phyloP scores from a whole-genome alignment of 2,113 vertebrate genomes.

The Phalacrocorax pelagicus region DNA sequence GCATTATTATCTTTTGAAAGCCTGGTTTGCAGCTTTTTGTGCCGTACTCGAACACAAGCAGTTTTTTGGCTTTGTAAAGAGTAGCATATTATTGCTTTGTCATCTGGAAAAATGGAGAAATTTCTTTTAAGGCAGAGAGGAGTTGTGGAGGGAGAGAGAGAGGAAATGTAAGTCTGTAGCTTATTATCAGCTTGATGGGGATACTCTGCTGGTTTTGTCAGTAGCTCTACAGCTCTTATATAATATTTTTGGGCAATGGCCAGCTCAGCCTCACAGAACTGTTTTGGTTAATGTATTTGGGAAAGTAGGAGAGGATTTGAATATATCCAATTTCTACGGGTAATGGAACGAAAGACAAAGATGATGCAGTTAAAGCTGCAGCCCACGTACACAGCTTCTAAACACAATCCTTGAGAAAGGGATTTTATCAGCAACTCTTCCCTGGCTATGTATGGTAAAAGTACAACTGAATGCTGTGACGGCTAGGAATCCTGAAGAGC shows the following conservation, averaged over 20 bases:
- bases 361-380: neutral
- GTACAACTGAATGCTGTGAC: neutral
- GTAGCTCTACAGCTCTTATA: slow-evolving; percentile 1
- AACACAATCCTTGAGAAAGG: neutral
- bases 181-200: neutral
- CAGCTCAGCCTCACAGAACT: neutral
- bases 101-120: neutral
- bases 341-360: neutral
- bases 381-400: neutral
- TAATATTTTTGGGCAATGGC: neutral
- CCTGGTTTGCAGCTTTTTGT: slow-evolving; percentile 32
- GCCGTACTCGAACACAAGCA: neutral
- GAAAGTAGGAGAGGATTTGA: neutral
- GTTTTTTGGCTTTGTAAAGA: neutral
- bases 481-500: neutral
- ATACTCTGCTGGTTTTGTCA: neutral
- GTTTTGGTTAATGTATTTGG: neutral
- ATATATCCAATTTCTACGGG: neutral
- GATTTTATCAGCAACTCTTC: neutral
- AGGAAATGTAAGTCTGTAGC: neutral
- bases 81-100: neutral
- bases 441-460: neutral
- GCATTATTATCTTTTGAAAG: slow-evolving; percentile 50
- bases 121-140: neutral
- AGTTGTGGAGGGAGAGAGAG: neutral